Percentiles rank a stretch among this genome's conserved stretches.
These are phyloP conservation scores for Candidula unifasciata DNA, from an alignment of 2,888 invertebrate species.

Conservation along the genomic window DNA sequence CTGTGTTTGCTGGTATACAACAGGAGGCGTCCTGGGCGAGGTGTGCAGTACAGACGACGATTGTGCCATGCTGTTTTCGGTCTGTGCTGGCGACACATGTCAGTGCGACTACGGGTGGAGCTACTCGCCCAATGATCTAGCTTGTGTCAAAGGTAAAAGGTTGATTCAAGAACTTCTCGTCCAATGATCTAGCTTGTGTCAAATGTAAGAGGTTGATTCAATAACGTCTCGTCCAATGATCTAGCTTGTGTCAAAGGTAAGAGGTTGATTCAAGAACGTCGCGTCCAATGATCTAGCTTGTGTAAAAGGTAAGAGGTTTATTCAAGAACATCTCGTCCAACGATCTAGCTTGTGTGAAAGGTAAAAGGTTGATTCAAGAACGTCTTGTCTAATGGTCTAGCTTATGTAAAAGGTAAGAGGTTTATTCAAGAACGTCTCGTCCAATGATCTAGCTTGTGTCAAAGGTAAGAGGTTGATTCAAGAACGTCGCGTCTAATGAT, in stretches of 20 bases:
- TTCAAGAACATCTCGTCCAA: too few species aligned
- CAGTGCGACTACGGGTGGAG: conserved; percentile 37
- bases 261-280: not conserved
- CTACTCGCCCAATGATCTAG: conserved; percentile 25
- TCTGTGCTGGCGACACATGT: conserved; percentile 7
- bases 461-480: conserved; percentile 31
- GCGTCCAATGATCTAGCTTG: not conserved
- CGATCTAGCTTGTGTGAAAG: conserved; percentile 8
- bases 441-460: conserved; percentile 11
- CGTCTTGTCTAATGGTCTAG: not conserved
- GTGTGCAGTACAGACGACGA: not conserved
- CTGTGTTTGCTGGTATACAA: not conserved
- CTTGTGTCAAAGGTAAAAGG: conserved; percentile 31
- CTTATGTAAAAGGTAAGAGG: too few species aligned
- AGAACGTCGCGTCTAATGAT: not conserved
- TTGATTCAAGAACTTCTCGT: not conserved
- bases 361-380: conserved; percentile 21
- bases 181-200: too few species aligned
- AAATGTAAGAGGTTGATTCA: too few species aligned
- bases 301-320: too few species aligned
- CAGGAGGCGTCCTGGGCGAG: not conserved
- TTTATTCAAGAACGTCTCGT: too few species aligned
- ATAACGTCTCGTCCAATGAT: conserved; percentile 17
- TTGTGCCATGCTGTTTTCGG: not conserved
- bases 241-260: conserved; percentile 27